These are phyloP conservation scores for Bombus impatiens DNA, from an alignment of 1,140 invertebrate genomes.

Conservation along the genomic window DNA sequence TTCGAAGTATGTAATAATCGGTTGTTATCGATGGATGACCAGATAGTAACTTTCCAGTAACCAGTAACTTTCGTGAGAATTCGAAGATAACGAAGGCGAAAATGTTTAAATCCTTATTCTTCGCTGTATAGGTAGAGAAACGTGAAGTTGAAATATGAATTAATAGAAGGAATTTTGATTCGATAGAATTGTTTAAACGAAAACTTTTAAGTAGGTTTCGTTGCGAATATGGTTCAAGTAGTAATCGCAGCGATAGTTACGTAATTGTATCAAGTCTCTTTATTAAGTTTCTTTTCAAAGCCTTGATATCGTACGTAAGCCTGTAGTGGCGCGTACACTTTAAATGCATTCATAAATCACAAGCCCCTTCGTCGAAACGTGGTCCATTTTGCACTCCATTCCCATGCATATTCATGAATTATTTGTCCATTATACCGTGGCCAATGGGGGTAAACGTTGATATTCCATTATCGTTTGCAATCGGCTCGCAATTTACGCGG, in stretches of 20 bases:
- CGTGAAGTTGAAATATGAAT: not conserved
- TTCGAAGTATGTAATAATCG: not conserved
- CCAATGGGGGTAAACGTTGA: conserved; percentile 10
- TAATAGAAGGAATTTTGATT: not conserved
- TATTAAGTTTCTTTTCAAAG: not conserved
- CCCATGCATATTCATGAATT: conserved; percentile 36
- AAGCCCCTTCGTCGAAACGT: not conserved
- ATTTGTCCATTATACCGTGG: conserved; percentile 19
- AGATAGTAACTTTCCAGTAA: not conserved
- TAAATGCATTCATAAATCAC: conserved; percentile 36
- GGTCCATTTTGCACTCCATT: conserved; percentile 12
- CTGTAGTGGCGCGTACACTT: not conserved
- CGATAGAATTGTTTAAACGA: not conserved
- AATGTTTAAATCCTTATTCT: no score
- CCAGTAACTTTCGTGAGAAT: not conserved
- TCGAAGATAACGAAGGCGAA: not conserved
- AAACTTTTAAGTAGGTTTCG: no score
- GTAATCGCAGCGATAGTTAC: not conserved
- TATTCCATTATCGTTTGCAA: conserved; percentile 21
- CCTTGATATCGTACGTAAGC: not conserved
- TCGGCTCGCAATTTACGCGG: not conserved
- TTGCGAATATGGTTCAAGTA: not conserved
- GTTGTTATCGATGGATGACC: not conserved
- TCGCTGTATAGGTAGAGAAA: not conserved
- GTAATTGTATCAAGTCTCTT: not conserved